Evolutionary conservation across 2,797 vertebrate species (phyloP).

Genomic region (Mus spretus): DNA sequence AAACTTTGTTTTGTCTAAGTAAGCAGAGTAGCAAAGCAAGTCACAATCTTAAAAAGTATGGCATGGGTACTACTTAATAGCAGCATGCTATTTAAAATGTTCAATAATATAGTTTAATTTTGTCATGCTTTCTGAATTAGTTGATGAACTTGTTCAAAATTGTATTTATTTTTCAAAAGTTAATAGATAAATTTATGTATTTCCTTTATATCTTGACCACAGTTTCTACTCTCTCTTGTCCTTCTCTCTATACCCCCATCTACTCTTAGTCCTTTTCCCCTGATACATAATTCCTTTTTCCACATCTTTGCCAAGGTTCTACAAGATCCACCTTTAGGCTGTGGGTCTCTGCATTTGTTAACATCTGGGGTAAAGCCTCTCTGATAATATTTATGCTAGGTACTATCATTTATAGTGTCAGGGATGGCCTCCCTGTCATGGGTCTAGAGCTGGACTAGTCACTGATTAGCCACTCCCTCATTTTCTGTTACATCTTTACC

Average conservation of each 20-base stretch:
- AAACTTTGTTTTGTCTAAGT: not conserved
- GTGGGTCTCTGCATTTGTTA: not conserved
- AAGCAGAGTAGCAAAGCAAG: not conserved
- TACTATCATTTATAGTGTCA: not conserved
- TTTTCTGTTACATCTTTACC: not conserved
- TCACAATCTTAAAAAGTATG: not conserved
- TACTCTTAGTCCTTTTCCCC: not conserved
- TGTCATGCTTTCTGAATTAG: not conserved
- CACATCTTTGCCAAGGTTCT: not conserved
- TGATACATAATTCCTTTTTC: not conserved
- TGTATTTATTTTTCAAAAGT: not conserved
- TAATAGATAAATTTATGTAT: not conserved
- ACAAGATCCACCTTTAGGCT: not conserved
- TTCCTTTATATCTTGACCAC: not conserved
- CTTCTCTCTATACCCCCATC: not conserved
- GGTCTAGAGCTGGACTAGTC: not conserved
- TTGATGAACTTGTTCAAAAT: not conserved
- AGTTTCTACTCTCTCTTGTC: not conserved
- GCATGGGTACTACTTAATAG: not conserved
- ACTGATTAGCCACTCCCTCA: too few species aligned
- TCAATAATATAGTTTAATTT: not conserved
- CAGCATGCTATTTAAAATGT: not conserved
- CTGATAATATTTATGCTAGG: not conserved
- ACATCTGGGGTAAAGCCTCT: not conserved
- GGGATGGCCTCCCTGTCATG: too few species aligned